Percentiles rank a stretch among this genome's conserved stretches.
Conservation (phyloP, 2,113 vertebrate genomes). For the Myotis brandtii region DNA sequence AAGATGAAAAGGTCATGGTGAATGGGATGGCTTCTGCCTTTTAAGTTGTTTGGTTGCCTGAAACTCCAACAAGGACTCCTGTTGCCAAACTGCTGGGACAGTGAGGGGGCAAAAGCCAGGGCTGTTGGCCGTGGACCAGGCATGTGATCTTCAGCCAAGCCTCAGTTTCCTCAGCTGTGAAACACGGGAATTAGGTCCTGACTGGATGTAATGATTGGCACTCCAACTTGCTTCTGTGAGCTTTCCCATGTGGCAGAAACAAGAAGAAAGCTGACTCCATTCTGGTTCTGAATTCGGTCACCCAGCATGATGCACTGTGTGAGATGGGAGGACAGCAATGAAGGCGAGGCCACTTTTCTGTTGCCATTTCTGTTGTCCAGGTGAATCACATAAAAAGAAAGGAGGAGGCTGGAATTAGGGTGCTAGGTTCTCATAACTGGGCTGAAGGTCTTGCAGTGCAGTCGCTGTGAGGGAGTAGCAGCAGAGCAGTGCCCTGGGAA, state of each 20-base stretch:
- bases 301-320: fast-evolving
- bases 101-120: fast-evolving
- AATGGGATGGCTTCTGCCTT: not conserved
- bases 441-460: not conserved
- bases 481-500: not conserved
- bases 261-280: not conserved
- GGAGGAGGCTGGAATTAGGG: too few relatives aligned
- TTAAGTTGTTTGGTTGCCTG: not conserved
- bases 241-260: not conserved
- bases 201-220: not conserved
- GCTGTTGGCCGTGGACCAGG: too few relatives aligned
- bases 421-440: not conserved
- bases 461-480: fast-evolving
- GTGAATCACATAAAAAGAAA: not conserved
- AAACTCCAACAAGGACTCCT: not conserved
- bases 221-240: not conserved
- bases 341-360: not conserved
- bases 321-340: not conserved
- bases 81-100: not conserved
- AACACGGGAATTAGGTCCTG: not conserved
- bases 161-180: not conserved
- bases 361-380: not conserved
- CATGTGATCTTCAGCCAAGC: not conserved
- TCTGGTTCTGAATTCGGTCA: not conserved
- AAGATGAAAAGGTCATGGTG: not conserved